Percentiles rank a stretch among this genome's conserved stretches.
Conservation (phyloP, 2,888 invertebrate genomes). For the Rhagium mordax region DNA sequence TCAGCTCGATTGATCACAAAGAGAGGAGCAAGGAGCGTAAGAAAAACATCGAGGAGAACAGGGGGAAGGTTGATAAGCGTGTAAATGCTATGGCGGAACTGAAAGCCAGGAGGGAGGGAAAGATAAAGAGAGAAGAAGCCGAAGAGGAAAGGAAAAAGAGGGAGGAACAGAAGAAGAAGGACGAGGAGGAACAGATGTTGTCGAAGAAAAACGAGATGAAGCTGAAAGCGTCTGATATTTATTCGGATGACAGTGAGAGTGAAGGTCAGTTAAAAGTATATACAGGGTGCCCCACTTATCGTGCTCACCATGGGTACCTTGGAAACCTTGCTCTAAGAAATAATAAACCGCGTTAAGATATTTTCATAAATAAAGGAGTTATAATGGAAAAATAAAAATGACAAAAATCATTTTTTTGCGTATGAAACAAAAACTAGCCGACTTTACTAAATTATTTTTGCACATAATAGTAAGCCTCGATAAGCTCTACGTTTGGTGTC, state of each 20-base stretch:
- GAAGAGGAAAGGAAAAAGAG: slow-evolving; percentile 75
- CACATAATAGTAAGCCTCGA: too few species aligned
- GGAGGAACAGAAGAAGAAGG: slow-evolving; percentile 75
- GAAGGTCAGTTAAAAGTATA: slow-evolving; percentile 71
- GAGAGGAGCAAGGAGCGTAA: slow-evolving; percentile 88
- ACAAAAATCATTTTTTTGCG: too few species aligned
- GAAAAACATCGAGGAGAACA: slow-evolving; percentile 91
- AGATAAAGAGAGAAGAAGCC: slow-evolving; percentile 77
- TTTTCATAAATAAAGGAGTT: too few species aligned
- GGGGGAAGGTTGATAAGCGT: slow-evolving; percentile 78
- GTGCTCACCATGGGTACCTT: too few species aligned
- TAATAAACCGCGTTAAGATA: too few species aligned
- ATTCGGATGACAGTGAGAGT: slow-evolving; percentile 88
- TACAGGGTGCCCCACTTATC: too few species aligned
- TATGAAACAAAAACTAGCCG: too few species aligned
- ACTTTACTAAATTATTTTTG: too few species aligned
- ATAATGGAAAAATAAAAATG: too few species aligned
- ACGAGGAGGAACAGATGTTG: slow-evolving; percentile 69
- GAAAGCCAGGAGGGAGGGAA: slow-evolving; percentile 92
- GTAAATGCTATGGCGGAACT: slow-evolving; percentile 95
- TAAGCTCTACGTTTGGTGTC: too few species aligned
- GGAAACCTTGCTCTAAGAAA: too few species aligned
- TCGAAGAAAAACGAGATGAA: slow-evolving; percentile 81
- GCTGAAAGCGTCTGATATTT: slow-evolving; percentile 94
- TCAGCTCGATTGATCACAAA: slow-evolving; percentile 78